Percentiles rank a stretch among this genome's conserved stretches.
Evolutionary conservation across 2,888 invertebrate species (phyloP).

Genomic region (Blera fallax): DNA sequence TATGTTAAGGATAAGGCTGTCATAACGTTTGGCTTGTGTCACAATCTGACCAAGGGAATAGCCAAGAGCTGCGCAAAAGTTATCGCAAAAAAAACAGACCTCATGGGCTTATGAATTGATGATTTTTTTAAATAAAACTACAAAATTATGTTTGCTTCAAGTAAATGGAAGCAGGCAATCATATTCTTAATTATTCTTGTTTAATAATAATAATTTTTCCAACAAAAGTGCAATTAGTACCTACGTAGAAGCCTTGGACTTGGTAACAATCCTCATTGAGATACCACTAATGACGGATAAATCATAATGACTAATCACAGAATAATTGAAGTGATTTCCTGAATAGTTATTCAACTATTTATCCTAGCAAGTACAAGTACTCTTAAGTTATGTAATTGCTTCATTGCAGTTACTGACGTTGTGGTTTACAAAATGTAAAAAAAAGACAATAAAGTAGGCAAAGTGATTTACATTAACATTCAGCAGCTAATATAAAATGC

Average conservation of each 20-base stretch:
- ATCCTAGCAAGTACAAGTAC: not conserved
- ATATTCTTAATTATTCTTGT: no score
- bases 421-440: not conserved
- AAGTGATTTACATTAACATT: not conserved
- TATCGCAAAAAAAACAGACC: no score
- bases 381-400: not conserved
- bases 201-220: no score
- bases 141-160: no score
- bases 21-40: no score
- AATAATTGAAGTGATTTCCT: not conserved
- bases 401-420: not conserved
- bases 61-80: not conserved
- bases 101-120: no score
- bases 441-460: not conserved
- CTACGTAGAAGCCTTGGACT: no score
- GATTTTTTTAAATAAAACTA: no score
- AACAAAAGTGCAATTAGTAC: no score
- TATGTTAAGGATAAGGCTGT: not conserved
- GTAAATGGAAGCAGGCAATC: no score
- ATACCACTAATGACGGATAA: not conserved
- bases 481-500: not conserved
- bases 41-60: not conserved
- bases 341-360: not conserved
- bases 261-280: no score
- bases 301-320: not conserved